Conservation (phyloP, 2,797 vertebrate species). For the Ara ararauna region DNA sequence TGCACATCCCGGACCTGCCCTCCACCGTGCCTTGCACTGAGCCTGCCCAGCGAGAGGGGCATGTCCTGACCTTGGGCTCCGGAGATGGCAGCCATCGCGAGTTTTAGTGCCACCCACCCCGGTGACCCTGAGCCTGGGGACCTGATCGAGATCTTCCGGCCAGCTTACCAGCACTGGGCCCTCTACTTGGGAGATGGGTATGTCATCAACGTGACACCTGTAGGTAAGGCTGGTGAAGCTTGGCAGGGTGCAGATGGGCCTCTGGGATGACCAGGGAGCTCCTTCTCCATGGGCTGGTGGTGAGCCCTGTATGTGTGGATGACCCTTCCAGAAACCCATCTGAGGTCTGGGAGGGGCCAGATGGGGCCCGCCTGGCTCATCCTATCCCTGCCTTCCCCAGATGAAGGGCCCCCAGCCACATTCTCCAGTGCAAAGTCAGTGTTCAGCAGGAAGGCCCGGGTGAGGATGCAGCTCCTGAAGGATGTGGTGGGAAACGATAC, state of each 20-base stretch:
- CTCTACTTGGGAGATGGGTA: constrained; percentile 94
- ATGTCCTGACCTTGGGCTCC: background rate
- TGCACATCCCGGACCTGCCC: background rate
- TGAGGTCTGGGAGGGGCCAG: background rate
- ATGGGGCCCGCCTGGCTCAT: background rate
- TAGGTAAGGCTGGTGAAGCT: constrained; percentile 80
- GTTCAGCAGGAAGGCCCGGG: constrained; percentile 89
- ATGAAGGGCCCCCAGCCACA: constrained; percentile 80
- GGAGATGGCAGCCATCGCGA: constrained; percentile 86
- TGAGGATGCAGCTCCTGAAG: constrained; percentile 92
- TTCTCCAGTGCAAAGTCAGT: constrained; percentile 88
- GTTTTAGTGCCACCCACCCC: constrained; percentile 73
- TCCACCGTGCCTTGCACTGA: rapidly evolving
- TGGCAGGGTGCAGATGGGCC: rapidly evolving
- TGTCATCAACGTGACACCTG: constrained; percentile 89
- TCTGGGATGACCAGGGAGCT: background rate
- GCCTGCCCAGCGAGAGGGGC: background rate
- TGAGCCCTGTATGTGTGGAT: background rate
- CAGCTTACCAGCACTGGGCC: constrained; percentile 94
- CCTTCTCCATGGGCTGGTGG: rapidly evolving
- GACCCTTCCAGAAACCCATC: background rate
- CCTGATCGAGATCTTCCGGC: constrained; percentile 93
- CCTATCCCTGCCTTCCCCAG: constrained; percentile 48
- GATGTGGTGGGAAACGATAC: constrained; percentile 87
- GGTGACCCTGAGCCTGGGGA: constrained; percentile 89